Evolutionary conservation across 2,888 invertebrate genomes (phyloP).

Genomic region (Steromphala cineraria): DNA sequence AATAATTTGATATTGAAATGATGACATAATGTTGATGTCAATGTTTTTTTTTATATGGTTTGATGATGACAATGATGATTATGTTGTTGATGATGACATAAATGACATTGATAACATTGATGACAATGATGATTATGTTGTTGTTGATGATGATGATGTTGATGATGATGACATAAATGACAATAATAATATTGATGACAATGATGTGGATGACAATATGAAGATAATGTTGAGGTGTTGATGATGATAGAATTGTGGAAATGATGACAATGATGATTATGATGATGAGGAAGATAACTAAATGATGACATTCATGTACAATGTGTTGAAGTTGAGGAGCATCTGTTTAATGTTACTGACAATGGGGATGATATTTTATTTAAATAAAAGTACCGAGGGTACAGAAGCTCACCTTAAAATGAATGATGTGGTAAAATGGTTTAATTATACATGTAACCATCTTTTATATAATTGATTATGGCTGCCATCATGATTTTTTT

Average conservation of each 20-base stretch:
- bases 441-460: no score
- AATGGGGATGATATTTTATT: background rate
- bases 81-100: background rate
- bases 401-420: no score
- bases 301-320: background rate
- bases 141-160: constrained; percentile 34
- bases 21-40: no score
- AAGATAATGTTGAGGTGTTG: no score
- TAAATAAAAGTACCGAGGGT: no score
- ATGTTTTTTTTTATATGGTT: no score
- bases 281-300: background rate
- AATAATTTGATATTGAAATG: no score
- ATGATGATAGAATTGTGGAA: no score
- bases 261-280: constrained; percentile 15
- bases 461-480: no score
- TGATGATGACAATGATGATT: no score
- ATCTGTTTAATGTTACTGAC: background rate
- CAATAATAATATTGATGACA: constrained; percentile 31
- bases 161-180: constrained; percentile 31
- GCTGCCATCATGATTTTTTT: no score
- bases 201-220: constrained; percentile 27
- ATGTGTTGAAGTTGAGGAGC: background rate
- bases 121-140: constrained; percentile 27
- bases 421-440: no score
- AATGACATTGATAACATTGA: background rate